Base-by-base conservation (phyloP, 2,113 vertebrate genomes). In the Pleuronectes platessa region DNA sequence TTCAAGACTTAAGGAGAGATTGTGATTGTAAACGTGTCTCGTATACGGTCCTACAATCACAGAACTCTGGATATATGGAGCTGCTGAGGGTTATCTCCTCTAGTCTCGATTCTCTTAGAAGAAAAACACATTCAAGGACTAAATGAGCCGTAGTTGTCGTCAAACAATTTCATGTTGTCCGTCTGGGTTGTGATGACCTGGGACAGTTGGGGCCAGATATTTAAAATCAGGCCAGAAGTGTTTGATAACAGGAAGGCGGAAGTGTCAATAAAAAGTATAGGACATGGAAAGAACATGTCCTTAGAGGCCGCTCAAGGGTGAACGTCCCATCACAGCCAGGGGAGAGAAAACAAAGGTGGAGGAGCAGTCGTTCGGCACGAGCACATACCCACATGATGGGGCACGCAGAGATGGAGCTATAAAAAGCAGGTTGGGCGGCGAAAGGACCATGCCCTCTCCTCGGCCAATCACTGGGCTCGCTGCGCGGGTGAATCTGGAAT, bases 391-490 rank as follows among this genome's bases (percentile, higher is more conserved):
- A 24, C 61, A 26, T 70, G 81, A 78, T 26, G 68, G 18, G 74
- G 56, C 71, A 69, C n/a, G 74, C 35, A 54, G 21, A 0, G 53
- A 49, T 27, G 17, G 58, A 53, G 79, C 83, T 87, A 88, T 89
- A 91, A 68, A 89, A 69, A 69, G 73, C 72, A 64, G 27, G 18
- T 70, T 71, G 73, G 86, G 88, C 54, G 64, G 84, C 76, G 68
- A 5, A 51, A 21, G 18, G 24, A 27, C 77, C 79, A 90, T 73
- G 83, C 92, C 93, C 89, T 68, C 61, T n/a, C 74, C 82, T 90
- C 73, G 47, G 61, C 93, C 93, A 92, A 94, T 93, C 85, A 61
- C 3, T 3, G 20, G 14, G 21, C 24, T 42, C 63, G 8, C 64
- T 24, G 18, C 3, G 10, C 13, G 0, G 53, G 31, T 55, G 47